A percentile compares a stretch with the other conserved stretches of the same genome.
These are phyloP conservation scores for Numida meleagris DNA, from an alignment of 2,113 vertebrate genomes.

Conservation along the genomic window DNA sequence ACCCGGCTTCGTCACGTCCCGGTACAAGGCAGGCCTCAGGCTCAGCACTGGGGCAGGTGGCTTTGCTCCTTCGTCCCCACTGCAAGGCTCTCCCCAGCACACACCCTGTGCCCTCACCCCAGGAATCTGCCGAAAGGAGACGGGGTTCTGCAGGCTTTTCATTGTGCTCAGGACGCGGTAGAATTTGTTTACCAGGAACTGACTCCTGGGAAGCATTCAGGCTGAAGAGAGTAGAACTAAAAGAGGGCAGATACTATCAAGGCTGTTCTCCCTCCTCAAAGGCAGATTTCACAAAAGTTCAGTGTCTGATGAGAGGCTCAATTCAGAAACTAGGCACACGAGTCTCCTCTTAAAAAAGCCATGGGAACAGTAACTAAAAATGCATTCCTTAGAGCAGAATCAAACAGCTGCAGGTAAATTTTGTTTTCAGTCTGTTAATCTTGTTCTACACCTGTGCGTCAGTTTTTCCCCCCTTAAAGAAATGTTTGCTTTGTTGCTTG, in stretches of 20 bases:
- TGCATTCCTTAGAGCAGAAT: neutral
- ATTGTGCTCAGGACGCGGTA: rapidly evolving
- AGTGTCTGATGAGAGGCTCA: neutral
- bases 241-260: neutral
- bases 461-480: neutral
- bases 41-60: neutral
- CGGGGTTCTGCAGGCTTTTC: neutral
- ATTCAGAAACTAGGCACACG: neutral
- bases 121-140: neutral
- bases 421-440: neutral
- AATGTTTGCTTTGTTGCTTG: neutral
- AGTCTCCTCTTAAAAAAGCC: neutral
- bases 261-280: neutral
- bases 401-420: neutral
- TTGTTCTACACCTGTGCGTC: neutral
- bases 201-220: neutral
- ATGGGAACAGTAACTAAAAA: neutral
- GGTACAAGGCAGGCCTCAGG: neutral
- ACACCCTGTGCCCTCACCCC: neutral
- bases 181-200: neutral
- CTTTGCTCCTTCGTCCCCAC: neutral
- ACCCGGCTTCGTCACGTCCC: rapidly evolving
- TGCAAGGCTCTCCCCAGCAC: rapidly evolving
- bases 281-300: conserved; percentile 9
- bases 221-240: neutral